Evolutionary conservation across 2,888 invertebrate genomes (phyloP).

Genomic region (Scaptomyza flava): DNA sequence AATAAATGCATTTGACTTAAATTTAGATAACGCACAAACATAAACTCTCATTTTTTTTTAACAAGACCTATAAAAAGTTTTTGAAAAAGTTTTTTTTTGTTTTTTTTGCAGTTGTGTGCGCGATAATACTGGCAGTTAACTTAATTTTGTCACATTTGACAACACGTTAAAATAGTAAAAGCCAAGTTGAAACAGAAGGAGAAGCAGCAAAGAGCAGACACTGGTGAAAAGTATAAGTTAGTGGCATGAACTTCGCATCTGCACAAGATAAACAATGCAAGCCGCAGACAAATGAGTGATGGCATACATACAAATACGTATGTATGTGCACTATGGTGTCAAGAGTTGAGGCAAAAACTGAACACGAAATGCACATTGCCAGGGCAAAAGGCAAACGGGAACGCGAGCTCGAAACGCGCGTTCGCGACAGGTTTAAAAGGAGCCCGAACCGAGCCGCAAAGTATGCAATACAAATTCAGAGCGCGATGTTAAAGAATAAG

Average conservation of each 20-base stretch:
- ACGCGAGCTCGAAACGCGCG: conserved; percentile 1
- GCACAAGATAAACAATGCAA: conserved; percentile 64
- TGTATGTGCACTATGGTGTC: background rate
- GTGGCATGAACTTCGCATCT: conserved; percentile 43
- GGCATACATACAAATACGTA: conserved; percentile 36
- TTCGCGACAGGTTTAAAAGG: conserved; percentile 68
- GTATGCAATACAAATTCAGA: conserved; percentile 72
- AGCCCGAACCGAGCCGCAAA: conserved; percentile 52
- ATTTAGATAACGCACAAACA: background rate
- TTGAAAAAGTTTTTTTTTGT: background rate
- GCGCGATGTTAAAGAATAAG: conserved; percentile 28
- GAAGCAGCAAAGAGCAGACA: conserved; percentile 25
- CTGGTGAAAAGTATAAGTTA: conserved; percentile 37
- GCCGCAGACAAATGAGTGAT: conserved; percentile 76
- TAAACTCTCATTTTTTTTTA: background rate
- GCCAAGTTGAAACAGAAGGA: conserved; percentile 3
- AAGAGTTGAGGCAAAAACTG: conserved; percentile 1
- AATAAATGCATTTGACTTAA: background rate
- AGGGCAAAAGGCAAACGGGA: background rate
- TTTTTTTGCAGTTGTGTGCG: conserved; percentile 39
- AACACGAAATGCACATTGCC: conserved; percentile 39
- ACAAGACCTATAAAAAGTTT: conserved; percentile 42
- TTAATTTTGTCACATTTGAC: conserved; percentile 81
- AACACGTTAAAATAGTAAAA: conserved; percentile 73
- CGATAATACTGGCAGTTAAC: conserved; percentile 78